Evolutionary conservation across 2,113 vertebrate species (phyloP).

Genomic region (Mugil cephalus): DNA sequence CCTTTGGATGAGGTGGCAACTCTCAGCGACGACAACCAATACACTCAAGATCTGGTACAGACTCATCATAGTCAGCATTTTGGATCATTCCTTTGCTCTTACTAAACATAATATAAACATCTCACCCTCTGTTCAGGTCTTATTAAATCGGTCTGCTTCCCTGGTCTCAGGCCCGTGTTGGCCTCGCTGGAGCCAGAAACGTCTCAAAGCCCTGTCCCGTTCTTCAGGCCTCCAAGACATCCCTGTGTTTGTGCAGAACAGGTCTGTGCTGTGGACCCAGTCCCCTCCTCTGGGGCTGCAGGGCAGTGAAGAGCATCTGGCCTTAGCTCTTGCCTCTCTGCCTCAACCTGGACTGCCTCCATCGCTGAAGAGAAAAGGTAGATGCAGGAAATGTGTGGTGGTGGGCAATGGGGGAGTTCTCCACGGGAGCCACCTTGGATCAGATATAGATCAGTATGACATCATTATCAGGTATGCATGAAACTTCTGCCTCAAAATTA

Average conservation of each 20-base stretch:
- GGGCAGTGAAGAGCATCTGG: constrained; percentile 75
- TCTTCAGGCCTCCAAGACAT: constrained; percentile 70
- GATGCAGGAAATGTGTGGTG: constrained; percentile 83
- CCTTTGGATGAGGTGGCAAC: constrained; percentile 26
- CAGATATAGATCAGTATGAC: constrained; percentile 85
- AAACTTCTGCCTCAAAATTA: background rate
- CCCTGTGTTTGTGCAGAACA: constrained; percentile 78
- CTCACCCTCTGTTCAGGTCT: constrained; percentile 52
- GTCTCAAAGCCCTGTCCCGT: constrained; percentile 61
- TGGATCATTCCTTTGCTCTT: background rate
- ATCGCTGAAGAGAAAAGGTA: constrained; percentile 30
- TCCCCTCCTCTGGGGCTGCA: constrained; percentile 82
- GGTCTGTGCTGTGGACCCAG: constrained; percentile 43
- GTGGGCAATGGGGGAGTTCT: constrained; percentile 85
- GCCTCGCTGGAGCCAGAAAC: constrained; percentile 66
- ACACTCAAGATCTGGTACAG: constrained; percentile 68
- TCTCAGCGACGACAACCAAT: constrained; percentile 36
- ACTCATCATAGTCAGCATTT: background rate
- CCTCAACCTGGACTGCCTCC: constrained; percentile 74
- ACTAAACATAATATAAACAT: background rate
- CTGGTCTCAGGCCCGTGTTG: constrained; percentile 74
- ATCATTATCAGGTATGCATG: constrained; percentile 82
- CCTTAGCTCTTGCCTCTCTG: constrained; percentile 69
- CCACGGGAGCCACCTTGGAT: constrained; percentile 82
- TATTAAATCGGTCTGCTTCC: constrained; percentile 76